Percentiles rank a stretch among this genome's conserved stretches.
Evolutionary conservation across 1,140 invertebrate genomes (phyloP).

Genomic region (Drosophila serrata): DNA sequence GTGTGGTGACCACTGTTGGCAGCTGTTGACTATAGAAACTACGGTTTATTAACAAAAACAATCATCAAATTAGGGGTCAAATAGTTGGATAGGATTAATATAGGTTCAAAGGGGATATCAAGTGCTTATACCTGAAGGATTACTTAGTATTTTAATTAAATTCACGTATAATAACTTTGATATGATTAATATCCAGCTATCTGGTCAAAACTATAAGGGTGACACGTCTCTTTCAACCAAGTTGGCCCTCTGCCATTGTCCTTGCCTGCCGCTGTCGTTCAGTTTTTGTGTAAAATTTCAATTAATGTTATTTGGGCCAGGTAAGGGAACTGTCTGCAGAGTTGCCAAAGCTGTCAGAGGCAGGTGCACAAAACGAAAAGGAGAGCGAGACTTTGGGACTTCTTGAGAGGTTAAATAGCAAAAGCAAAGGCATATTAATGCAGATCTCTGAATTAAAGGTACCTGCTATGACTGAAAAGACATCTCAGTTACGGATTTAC

Average conservation of each 20-base stretch:
- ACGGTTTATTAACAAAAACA: neutral
- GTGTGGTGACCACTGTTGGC: neutral
- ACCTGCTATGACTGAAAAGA: neutral
- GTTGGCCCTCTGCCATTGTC: constrained; percentile 29
- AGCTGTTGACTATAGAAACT: constrained; percentile 1
- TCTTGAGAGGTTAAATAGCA: constrained; percentile 4
- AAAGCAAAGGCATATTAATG: neutral
- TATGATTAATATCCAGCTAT: neutral
- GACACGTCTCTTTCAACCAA: neutral
- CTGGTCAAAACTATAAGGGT: neutral
- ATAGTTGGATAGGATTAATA: neutral
- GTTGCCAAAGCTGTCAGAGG: constrained; percentile 60
- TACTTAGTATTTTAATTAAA: neutral
- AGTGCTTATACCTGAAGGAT: neutral
- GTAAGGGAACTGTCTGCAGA: constrained; percentile 14
- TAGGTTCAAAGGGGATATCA: neutral
- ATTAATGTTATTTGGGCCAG: constrained; percentile 53
- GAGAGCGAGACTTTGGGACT: neutral
- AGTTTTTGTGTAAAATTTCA: constrained; percentile 63
- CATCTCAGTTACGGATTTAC: neutral
- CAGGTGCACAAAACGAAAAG: constrained; percentile 35
- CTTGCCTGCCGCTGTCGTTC: constrained; percentile 28
- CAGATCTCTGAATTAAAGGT: neutral
- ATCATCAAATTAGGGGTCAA: neutral
- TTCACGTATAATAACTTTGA: neutral